Evolutionary conservation across 2,888 invertebrate species (phyloP), one percentile per base, ranked within the genome.

Genomic region (Drosophila peninsularis): DNA sequence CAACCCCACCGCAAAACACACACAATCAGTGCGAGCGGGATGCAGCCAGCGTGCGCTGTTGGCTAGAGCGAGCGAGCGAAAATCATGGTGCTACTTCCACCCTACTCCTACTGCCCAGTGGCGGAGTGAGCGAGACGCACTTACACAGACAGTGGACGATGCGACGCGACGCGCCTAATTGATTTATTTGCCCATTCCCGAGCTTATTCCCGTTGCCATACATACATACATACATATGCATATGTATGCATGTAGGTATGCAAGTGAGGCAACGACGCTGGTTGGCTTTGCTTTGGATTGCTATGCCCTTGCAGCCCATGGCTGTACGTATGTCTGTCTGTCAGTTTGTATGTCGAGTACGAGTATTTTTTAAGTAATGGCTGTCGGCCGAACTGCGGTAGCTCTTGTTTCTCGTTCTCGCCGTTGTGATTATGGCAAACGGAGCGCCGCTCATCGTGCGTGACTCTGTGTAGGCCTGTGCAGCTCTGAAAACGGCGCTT

Each of bases 101-200:
- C 54, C 70, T 50, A 41, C 50, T 71, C 32, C 53, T 55, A 39
- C 39, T 56, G n/a, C 47, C 21, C 24, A 5, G 19, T 17, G 19
- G 9, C 19, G 14, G 75, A 42, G 60, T 17, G 39, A 63, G 81
- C 53, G 64, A 74, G 60, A 53, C 63, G 66, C 61, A 75, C 34
- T 67, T n/a, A 58, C 41, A 53, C 60, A 44, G 69, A 64, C 68
- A 62, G 68, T 67, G 66, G 77, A 62, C 76, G 81, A 86, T 42
- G 68, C 67, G 81, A 86, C 66, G 64, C 67, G 81, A 86, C 70
- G 69, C 66, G 65, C 57, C 80, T 85, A 85, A 85, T 85, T 85
- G 89, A 85, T 85, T 85, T 85, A 84, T 84, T 73, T 76, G 72
- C 60, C 45, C 70, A 74, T 64, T 76, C 27, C 58, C 62, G 36